Evolutionary conservation across 2,113 vertebrate genomes (phyloP).

Genomic region (Neotragus pygmaeus): DNA sequence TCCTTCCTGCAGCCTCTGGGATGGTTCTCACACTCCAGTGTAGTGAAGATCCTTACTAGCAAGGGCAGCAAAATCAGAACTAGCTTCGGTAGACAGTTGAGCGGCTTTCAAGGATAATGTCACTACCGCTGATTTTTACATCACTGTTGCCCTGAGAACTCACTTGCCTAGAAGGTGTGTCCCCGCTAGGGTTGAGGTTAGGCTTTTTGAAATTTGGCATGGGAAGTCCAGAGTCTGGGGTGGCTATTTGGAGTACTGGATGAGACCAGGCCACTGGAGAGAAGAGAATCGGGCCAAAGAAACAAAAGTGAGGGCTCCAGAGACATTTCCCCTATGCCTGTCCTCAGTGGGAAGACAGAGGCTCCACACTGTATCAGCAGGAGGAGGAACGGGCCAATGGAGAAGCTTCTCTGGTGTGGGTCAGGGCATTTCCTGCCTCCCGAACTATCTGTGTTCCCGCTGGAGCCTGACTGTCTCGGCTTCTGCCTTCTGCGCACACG

Average conservation of each 20-base stretch:
- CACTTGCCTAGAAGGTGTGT: neutral
- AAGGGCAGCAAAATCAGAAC: neutral
- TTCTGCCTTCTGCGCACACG: neutral
- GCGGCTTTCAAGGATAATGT: neutral
- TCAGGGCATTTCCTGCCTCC: neutral
- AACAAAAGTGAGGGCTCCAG: neutral
- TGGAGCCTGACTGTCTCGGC: neutral
- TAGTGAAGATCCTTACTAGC: neutral
- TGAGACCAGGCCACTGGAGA: neutral
- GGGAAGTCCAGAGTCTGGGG: neutral
- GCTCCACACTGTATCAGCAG: accelerated
- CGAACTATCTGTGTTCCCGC: neutral
- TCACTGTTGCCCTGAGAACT: neutral
- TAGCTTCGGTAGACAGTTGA: neutral
- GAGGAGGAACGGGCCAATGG: neutral
- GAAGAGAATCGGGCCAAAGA: neutral
- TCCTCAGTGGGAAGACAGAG: neutral
- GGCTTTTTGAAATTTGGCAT: neutral
- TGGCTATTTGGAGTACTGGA: neutral
- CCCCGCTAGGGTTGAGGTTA: neutral
- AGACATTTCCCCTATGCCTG: neutral
- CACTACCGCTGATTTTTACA: neutral
- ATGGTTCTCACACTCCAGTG: accelerated
- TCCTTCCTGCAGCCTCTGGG: neutral
- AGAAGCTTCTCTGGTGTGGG: neutral